Evolutionary conservation across 2,113 vertebrate species (phyloP), one percentile per base, ranked within the genome.

Genomic region (Petrocephalus zakoni): DNA sequence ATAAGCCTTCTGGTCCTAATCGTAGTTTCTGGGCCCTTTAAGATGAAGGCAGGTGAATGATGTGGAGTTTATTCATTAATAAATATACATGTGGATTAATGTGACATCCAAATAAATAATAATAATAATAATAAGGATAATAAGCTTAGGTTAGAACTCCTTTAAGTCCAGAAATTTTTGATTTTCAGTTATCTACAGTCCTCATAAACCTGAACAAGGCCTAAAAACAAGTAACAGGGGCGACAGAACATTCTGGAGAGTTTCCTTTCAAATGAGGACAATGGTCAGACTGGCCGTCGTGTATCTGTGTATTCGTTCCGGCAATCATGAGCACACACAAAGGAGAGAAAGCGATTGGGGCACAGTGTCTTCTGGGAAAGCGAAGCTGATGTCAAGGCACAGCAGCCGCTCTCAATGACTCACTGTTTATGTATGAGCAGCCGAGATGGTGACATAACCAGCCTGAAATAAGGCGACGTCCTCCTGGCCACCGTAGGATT

Each of bases 21-120:
- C 91, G 88, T 89, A 88, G 37, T 87, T 86, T 86, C 55, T 88
- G 89, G 64, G 87, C 89, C 88, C 22, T 84, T 83, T 90, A 90
- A 89, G 52, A 51, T 19, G 78, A 22, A 42, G 84, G 88, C 68
- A 87, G 58, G 90, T 64, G 2, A 55, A 83, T 34, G 78, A 78
- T 47, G 46, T 83, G 22, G 42, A 11, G 21, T 49, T 25, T 83
- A 10, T 29, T 68, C 25, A 68, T 29, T 68, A 29, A 68, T 68
- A 29, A 68, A 68, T 64, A 64, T 64, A 64, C 11, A 64, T 68
- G 25, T 29, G 61, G n/a, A 68, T 83, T 42, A 83, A 83, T 46
- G 7, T 11, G 22, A 49, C 10, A 19, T 21, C 46, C 1, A 49
- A 42, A 25, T 25, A 25, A 25, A 22, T 64, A 68, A 29, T 29